Evolutionary conservation across 2,797 vertebrate genomes (phyloP).

Genomic region (Poecilia picta): DNA sequence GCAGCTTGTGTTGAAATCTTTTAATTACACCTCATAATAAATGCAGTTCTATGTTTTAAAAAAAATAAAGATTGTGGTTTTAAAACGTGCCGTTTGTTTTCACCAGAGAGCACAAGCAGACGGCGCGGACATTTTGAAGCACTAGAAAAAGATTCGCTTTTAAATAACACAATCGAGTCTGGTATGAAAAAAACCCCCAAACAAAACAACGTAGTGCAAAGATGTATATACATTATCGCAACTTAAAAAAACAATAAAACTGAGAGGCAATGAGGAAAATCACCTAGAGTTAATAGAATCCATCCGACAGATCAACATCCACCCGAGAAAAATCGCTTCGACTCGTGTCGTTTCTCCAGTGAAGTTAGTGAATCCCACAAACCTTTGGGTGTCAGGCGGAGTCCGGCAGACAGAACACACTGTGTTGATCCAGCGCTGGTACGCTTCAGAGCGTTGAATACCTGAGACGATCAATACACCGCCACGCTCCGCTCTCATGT

Average conservation of each 20-base stretch:
- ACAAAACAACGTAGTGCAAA: conserved; percentile 69
- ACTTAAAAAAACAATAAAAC: conserved; percentile 35
- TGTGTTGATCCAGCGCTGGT: conserved; percentile 47
- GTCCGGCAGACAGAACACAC: conserved; percentile 28
- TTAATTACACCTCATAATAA: conserved; percentile 68
- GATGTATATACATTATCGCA: conserved; percentile 41
- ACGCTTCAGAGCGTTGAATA: conserved; percentile 51
- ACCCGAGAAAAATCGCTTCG: not conserved
- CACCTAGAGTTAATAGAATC: not conserved
- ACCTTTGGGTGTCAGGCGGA: not conserved
- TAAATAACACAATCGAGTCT: conserved; percentile 69
- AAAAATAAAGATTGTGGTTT: conserved; percentile 67
- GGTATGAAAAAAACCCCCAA: conserved; percentile 45
- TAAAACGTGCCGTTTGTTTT: conserved; percentile 50
- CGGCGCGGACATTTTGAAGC: conserved; percentile 14
- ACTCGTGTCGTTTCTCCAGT: not conserved
- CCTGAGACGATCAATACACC: conserved; percentile 73
- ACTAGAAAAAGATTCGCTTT: conserved; percentile 38
- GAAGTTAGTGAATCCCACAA: conserved; percentile 8
- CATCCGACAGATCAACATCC: not conserved
- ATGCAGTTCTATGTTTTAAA: conserved; percentile 58
- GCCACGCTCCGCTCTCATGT: conserved; percentile 48
- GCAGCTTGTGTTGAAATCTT: conserved; percentile 46
- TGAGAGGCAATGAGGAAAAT: conserved; percentile 13
- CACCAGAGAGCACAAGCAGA: conserved; percentile 46